Conservation (phyloP, 2,888 invertebrate species). For the Cephonodes hylas region DNA sequence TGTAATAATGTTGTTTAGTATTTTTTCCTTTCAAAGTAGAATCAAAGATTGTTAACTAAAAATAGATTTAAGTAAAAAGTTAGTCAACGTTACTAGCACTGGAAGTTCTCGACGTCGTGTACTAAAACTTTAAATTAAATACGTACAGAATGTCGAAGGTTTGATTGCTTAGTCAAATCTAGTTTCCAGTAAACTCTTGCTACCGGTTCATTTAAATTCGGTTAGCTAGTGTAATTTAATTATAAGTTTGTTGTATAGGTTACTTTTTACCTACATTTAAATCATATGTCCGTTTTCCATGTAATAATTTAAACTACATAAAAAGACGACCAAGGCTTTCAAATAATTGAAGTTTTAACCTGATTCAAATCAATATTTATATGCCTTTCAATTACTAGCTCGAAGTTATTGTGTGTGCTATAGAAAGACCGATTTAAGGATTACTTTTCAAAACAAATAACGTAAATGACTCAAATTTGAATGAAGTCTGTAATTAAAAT, state of each 20-base stretch:
- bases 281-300: not conserved
- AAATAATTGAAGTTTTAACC: too few relatives aligned
- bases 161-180: not conserved
- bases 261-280: not conserved
- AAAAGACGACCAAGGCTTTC: too few relatives aligned
- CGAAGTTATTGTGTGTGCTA: too few relatives aligned
- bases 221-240: not conserved
- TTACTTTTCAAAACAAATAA: too few relatives aligned
- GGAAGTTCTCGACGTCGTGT: not conserved
- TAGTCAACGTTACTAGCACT: not conserved
- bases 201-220: not conserved
- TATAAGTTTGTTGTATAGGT: not conserved
- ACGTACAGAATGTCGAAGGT: not conserved
- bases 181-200: not conserved
- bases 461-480: too few relatives aligned
- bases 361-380: too few relatives aligned
- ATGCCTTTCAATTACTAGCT: too few relatives aligned
- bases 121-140: conserved; percentile 3
- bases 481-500: not conserved
- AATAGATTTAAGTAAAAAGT: too few relatives aligned
- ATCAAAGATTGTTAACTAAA: too few relatives aligned
- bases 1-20: not conserved
- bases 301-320: too few relatives aligned
- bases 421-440: too few relatives aligned
- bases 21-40: not conserved